Evolutionary conservation across 1,140 invertebrate genomes (phyloP), one percentile per base, ranked within the genome.

Genomic region (Neocloeon triangulifer): DNA sequence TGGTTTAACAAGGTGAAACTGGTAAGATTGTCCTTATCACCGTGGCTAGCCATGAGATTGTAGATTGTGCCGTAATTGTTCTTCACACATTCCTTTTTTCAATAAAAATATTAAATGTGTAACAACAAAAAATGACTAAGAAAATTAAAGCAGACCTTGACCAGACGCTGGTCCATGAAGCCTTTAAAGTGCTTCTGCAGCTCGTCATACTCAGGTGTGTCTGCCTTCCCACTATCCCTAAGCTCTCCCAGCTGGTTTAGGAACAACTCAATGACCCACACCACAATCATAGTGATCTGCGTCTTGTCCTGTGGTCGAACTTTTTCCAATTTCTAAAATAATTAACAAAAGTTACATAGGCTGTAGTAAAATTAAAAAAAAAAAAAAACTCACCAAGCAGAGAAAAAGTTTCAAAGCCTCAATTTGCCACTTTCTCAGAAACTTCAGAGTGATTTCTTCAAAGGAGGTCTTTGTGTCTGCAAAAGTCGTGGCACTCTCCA

Each of bases 231-330:
- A 17, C 57, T 52, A 25, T 69, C 66, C 40, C 67, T 56, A 38
- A 84, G 49, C 18, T 64, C 45, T 30, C 78, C 74, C 43, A 95
- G 62, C 54, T 89, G 72, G 41, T 77, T 85, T 38, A 95, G 58
- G 55, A 76, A 91, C 14, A 96, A 55, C 51, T 97, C 89, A 5
- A 88, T 67, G 27, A 95, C 62, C 88, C 89, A 96, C 20, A 91
- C 66, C 0, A 91, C 74, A 17, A 95, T 62, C 66, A 92, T 82
- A 0, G 84, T 88, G 25, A 81, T 72, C 53, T 92, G 73, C 1
- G 78, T 82, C 42, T 69, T 69, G 40, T 77, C 72, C 36, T 71
- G 63, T 1, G 44, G 25, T 35, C 56, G 55, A 6, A 65, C 45
- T n/a, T 53, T 54, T 29, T 59, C 54, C 7, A 66, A 40, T 59